Evolutionary conservation across 2,113 vertebrate species (phyloP).

Genomic region (Stictonetta naevosa): DNA sequence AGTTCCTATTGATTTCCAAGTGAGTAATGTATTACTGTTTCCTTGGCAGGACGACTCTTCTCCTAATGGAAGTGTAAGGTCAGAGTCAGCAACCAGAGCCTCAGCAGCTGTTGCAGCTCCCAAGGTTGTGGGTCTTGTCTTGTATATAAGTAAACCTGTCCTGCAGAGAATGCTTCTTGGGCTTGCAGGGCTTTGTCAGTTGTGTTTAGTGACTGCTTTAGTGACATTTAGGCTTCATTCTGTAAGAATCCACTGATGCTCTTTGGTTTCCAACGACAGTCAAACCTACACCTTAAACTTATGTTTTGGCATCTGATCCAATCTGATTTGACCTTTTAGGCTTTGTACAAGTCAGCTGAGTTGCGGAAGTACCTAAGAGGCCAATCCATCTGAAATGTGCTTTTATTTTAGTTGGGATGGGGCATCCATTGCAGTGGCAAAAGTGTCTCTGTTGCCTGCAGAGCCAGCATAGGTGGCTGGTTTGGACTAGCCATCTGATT

Average conservation of each 20-base stretch:
- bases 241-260: not conserved
- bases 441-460: not conserved
- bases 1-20: not conserved
- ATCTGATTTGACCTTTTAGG: not conserved
- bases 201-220: not conserved
- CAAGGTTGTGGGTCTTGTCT: not conserved
- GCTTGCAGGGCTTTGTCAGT: not conserved
- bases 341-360: not conserved
- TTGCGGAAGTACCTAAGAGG: not conserved
- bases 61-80: not conserved
- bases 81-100: not conserved
- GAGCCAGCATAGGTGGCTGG: not conserved
- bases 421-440: not conserved
- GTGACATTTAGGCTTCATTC: not conserved
- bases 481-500: not conserved
- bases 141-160: not conserved
- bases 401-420: not conserved
- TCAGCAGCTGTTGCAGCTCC: not conserved
- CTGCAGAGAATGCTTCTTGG: not conserved
- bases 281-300: not conserved
- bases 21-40: not conserved
- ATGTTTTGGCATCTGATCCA: not conserved
- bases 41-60: not conserved
- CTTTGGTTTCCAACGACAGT: not conserved
- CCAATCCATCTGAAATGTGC: fast-evolving